Evolutionary conservation across 2,888 invertebrate species (phyloP), one percentile per base, ranked within the genome.

Genomic region (Hydroisotoma schaefferi): DNA sequence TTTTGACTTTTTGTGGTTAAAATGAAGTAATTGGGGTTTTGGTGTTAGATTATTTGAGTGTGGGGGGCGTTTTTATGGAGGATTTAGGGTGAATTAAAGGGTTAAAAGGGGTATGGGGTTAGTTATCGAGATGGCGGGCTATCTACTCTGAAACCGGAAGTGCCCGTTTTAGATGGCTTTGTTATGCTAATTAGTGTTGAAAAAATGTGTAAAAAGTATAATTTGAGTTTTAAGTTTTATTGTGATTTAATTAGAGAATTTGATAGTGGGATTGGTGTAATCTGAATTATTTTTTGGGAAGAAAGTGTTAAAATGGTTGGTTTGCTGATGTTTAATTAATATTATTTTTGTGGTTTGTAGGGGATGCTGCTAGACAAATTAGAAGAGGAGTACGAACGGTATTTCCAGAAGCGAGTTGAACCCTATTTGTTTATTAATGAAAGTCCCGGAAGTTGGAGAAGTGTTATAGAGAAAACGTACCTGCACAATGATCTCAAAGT

Each of bases 401-500:
- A 65, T 51, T 67, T 65, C 43, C 55, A 60, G 53, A 67, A 67
- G 51, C 62, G 64, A 33, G 67, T 67, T 27, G 65, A 67, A 57
- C 67, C 67, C 43, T 65, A 63, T 40, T 61, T 67, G 67, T 65
- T 65, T 61, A 62, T 61, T 46, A 61, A 59, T 44, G 67, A 63
- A 61, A 63, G 61, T n/a, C 63, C 59, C 18, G 49, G 49, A 6
- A 63, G 25, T 55, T 67, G 61, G 67, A 58, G 60, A 55, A 67
- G 60, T 57, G 67, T 65, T 43, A 60, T 67, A 60, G 67, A 67
- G 63, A 67, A 67, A 55, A 67, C 67, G 60, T 62, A 64, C 58
- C 65, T 67, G 60, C 63, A 65, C 54, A 67, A 67, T 62, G 67
- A 67, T 67, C 62, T 67, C 64, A 63, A 67, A 59, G 60, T 65